Evolutionary conservation across 2,113 vertebrate species (phyloP).

Genomic region (Oreocharis arfaki): DNA sequence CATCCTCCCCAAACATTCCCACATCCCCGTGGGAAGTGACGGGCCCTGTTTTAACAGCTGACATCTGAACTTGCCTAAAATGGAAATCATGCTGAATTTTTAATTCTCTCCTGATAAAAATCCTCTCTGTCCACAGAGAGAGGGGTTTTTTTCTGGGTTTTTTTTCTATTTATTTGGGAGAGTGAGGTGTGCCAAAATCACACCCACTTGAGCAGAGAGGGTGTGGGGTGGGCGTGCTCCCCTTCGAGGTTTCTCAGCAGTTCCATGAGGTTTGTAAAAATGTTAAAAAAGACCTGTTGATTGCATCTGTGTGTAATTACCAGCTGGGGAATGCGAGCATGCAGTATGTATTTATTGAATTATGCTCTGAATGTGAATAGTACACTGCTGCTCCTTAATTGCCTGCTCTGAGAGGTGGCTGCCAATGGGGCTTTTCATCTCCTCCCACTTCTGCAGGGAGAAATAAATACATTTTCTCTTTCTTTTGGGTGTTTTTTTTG

Average conservation of each 20-base stretch:
- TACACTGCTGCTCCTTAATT: conserved; percentile 14
- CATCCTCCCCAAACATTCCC: not conserved
- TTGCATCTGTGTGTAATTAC: conserved; percentile 33
- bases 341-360: conserved; percentile 51
- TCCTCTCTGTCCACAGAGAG: not conserved
- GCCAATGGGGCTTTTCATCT: conserved; percentile 1
- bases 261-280: not conserved
- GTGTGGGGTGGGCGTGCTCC: not conserved
- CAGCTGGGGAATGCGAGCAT: not conserved
- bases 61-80: not conserved
- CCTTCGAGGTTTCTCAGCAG: not conserved
- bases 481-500: no score
- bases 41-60: not conserved
- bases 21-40: not conserved
- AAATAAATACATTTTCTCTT: not conserved
- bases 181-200: not conserved
- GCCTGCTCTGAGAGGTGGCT: not conserved
- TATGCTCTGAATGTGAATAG: not conserved
- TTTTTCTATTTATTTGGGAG: not conserved
- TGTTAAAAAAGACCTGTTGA: conserved; percentile 31
- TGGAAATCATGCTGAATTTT: not conserved
- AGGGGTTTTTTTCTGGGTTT: not conserved
- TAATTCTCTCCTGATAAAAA: not conserved
- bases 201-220: not conserved
- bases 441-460: not conserved